These are phyloP conservation scores for Alethe diademata DNA, from an alignment of 2,113 vertebrate species.

Conservation along the genomic window DNA sequence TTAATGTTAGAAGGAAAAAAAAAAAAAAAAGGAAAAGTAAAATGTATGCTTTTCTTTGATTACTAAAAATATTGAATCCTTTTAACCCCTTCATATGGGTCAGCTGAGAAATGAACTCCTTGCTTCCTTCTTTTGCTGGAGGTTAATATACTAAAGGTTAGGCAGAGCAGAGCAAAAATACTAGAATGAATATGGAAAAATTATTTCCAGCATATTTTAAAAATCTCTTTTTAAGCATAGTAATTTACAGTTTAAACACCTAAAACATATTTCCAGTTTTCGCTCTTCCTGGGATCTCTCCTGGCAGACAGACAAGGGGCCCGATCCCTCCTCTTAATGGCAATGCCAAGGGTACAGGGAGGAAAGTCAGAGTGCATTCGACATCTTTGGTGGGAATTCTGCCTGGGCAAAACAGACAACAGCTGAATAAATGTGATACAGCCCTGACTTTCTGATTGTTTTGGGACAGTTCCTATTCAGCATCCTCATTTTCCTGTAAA, in stretches of 20 bases:
- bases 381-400: background rate
- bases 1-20: background rate
- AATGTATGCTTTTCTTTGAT: conserved; percentile 57
- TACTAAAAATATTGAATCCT: conserved; percentile 65
- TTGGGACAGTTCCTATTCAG: background rate
- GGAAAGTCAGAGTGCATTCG: background rate
- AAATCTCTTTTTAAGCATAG: background rate
- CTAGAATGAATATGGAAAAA: background rate
- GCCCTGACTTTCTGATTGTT: background rate
- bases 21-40: conserved; percentile 46
- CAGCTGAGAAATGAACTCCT: conserved; percentile 54
- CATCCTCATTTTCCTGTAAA: background rate
- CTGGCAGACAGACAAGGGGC: fast-evolving
- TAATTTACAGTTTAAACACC: conserved; percentile 8
- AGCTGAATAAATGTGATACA: background rate
- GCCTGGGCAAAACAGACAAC: background rate
- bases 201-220: background rate
- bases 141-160: conserved; percentile 45
- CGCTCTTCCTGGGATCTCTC: background rate
- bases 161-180: conserved; percentile 10
- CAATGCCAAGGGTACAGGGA: background rate
- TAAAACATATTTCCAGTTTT: background rate
- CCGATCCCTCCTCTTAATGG: fast-evolving
- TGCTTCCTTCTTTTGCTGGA: conserved; percentile 46
- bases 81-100: conserved; percentile 53